phyloP scores from a whole-genome alignment of 2,888 invertebrate species.

The Tuberolachnus salignus region DNA sequence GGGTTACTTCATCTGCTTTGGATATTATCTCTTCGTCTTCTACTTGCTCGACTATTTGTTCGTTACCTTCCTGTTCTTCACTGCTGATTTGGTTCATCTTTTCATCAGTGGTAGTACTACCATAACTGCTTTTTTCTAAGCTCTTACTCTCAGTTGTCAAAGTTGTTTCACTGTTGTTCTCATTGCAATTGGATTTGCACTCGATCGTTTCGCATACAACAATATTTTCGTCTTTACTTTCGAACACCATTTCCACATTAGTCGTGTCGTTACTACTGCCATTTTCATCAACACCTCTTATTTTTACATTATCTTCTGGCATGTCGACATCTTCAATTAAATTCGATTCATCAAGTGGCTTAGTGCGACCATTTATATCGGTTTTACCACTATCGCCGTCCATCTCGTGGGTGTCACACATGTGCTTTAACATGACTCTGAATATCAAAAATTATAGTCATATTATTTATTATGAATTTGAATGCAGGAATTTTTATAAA shows the following conservation, averaged over 20 bases:
- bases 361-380: not conserved
- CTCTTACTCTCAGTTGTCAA: not conserved
- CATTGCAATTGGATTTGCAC: conserved; percentile 1
- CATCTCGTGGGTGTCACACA: conserved; percentile 42
- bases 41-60: too few species aligned
- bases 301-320: not conserved
- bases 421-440: conserved; percentile 46
- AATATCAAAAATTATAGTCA: not conserved
- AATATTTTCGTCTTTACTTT: not conserved
- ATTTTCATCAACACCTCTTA: not conserved
- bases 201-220: not conserved
- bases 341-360: not conserved
- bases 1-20: not conserved
- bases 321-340: not conserved
- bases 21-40: not conserved
- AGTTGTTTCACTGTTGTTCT: not conserved
- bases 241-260: not conserved
- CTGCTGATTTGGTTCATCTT: not conserved
- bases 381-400: conserved; percentile 16
- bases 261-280: conserved; percentile 6
- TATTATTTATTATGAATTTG: not conserved
- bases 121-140: not conserved
- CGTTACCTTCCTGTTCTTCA: not conserved
- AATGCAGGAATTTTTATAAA: not conserved
- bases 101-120: not conserved